Base-by-base conservation (phyloP, 2,797 vertebrate genomes). In the Sebastes baramenuke region DNA sequence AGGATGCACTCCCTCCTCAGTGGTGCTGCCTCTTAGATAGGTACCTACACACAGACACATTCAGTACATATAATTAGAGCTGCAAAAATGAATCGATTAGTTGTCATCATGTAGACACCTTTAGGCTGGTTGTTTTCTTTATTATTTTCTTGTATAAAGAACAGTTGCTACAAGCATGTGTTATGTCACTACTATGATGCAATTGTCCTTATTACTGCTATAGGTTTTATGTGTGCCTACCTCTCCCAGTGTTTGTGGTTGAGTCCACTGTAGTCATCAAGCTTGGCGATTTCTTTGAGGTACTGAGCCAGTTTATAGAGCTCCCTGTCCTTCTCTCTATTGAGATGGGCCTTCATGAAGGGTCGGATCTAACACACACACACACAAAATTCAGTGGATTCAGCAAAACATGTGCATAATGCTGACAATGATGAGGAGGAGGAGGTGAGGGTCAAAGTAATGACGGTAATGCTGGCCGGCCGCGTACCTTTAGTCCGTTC, bases 171-270 rank as follows among this genome's bases (percentile, higher is more conserved):
- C 30, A 36, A n/a, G 24, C 10, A 42, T 42, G 38, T 42, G 38
- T 42, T 42, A 62, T 27, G 56, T 52, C 20, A 62, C 27, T 61
- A 25, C 7, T 14, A 20, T 12, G 11, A 30, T n/a, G 8, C 36
- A 27, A 20, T 13, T 4, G 8, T 8, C 7, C 27, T 20, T 8
- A 49, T 22, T 16, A 22, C 4, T 42, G 38, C 62, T 52, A n/a
- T n/a, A n/a, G 20, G 20, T 52, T n/a, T 18, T 36, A 13, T 8
- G 58, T 67, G 65, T 59, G 54, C 55, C 27, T 92, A 99, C 98
- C 97, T 98, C 96, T 99, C 99, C 99, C 98, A 99, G 84, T 99
- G 98, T 95, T 99, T 99, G 94, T 99, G 98, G 93, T 99, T 99
- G 87, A 99, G 97, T 66, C 97, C 96, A 88, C 96, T 95, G 86